Evolutionary conservation across 2,888 invertebrate species (phyloP).

Genomic region (Escarpia spicata): DNA sequence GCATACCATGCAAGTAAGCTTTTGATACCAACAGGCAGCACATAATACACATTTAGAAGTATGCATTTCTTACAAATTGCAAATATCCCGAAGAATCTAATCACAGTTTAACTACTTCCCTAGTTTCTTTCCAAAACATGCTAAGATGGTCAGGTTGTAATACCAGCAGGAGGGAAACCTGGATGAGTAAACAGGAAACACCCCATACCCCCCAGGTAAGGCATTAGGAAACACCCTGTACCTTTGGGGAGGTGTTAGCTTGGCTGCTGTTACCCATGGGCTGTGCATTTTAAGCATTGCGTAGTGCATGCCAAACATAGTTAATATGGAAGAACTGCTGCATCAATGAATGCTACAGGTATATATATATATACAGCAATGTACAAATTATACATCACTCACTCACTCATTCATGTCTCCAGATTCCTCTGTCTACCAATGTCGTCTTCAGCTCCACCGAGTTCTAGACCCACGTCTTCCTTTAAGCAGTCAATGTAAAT

Average conservation of each 20-base stretch:
- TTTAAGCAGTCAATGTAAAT: no score
- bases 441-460: no score
- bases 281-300: background rate
- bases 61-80: background rate
- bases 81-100: background rate
- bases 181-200: conserved; percentile 4
- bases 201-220: background rate
- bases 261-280: background rate
- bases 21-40: background rate
- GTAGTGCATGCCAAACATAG: background rate
- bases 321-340: background rate
- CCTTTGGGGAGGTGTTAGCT: background rate
- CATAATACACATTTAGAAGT: background rate
- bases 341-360: background rate
- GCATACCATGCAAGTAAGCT: background rate
- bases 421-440: no score
- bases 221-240: background rate
- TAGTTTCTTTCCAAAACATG: background rate
- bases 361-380: background rate
- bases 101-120: background rate
- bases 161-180: background rate
- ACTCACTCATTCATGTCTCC: no score
- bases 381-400: background rate
- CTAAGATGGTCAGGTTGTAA: background rate
- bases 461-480: no score